Evolutionary conservation across 2,888 invertebrate genomes (phyloP).

Genomic region (Folsomia candida): DNA sequence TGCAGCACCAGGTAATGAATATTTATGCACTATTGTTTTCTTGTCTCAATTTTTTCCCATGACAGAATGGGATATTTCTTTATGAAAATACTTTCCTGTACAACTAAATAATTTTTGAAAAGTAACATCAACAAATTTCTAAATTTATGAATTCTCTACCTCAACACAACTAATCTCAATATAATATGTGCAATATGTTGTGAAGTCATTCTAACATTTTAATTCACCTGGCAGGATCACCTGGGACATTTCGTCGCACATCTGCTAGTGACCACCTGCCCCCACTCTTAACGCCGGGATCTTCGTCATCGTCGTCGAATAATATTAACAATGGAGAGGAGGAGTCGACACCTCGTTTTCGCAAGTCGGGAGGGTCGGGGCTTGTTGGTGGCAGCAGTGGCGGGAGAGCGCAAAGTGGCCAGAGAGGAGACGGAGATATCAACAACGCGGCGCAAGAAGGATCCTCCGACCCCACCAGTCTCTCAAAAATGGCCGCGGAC

Average conservation of each 20-base stretch:
- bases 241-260: constrained; percentile 63
- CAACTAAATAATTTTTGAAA: too few relatives aligned
- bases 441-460: background rate
- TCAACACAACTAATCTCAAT: too few relatives aligned
- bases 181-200: too few relatives aligned
- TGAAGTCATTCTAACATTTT: too few relatives aligned
- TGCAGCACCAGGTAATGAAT: constrained; percentile 56
- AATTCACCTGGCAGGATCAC: too few relatives aligned
- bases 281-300: constrained; percentile 35
- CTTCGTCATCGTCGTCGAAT: background rate
- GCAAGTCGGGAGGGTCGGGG: background rate
- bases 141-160: too few relatives aligned
- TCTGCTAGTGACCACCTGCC: constrained; percentile 53
- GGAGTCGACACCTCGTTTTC: constrained; percentile 1
- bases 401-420: constrained; percentile 42
- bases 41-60: too few relatives aligned
- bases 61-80: too few relatives aligned
- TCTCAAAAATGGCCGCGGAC: constrained; percentile 46
- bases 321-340: background rate
- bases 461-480: background rate
- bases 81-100: too few relatives aligned
- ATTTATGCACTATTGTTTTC: background rate
- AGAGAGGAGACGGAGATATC: background rate
- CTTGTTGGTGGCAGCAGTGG: constrained; percentile 34
- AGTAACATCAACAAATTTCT: too few relatives aligned